phyloP scores from a whole-genome alignment of 2,888 invertebrate genomes.

The Punctoribates punctum region DNA sequence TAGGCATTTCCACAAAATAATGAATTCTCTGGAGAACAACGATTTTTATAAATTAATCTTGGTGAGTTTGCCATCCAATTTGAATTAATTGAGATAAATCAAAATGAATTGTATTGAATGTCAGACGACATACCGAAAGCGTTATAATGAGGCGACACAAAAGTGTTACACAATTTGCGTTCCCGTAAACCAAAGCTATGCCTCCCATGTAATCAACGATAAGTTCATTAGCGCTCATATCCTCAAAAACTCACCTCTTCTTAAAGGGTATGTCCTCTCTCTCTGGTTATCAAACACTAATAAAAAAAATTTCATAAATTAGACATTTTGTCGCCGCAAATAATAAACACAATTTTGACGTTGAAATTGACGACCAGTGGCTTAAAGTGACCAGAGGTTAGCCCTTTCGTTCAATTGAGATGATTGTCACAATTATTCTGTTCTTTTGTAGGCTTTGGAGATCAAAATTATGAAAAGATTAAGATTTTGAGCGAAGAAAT shows the following conservation, averaged over 20 bases:
- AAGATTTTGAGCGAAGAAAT: constrained; percentile 36
- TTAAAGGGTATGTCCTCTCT: constrained; percentile 33
- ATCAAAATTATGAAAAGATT: constrained; percentile 30
- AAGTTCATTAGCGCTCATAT: constrained; percentile 42
- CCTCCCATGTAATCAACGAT: constrained; percentile 26
- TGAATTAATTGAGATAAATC: no score
- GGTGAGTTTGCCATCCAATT: neutral
- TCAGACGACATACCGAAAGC: constrained; percentile 30
- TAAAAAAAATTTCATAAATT: no score
- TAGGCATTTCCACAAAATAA: no score
- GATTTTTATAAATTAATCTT: neutral
- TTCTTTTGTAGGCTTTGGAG: constrained; percentile 35
- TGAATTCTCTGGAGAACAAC: no score
- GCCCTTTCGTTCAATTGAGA: neutral
- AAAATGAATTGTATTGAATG: neutral
- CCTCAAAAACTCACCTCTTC: constrained; percentile 40
- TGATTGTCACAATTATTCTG: neutral
- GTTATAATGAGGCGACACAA: constrained; percentile 21
- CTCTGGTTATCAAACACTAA: neutral
- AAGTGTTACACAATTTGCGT: constrained; percentile 39
- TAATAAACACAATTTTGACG: constrained; percentile 40
- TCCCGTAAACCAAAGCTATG: constrained; percentile 33
- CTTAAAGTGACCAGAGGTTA: constrained; percentile 39
- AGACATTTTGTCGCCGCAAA: constrained; percentile 40
- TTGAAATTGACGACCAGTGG: constrained; percentile 29